phyloP scores from a whole-genome alignment of 2,797 vertebrate genomes.

The Clarias platycephalus region DNA sequence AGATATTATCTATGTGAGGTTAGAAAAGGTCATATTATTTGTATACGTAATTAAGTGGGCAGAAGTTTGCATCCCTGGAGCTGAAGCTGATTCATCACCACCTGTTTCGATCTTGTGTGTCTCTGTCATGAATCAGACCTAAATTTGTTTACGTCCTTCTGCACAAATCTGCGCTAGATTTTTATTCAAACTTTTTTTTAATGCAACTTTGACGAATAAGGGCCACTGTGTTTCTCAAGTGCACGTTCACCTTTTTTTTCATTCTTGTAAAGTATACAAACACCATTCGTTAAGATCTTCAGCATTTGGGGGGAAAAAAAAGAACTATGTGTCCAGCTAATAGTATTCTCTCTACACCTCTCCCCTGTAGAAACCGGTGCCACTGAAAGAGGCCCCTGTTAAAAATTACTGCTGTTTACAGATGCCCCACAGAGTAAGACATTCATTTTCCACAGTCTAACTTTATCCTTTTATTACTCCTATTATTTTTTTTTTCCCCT shows the following conservation, averaged over 20 bases:
- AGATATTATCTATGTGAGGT: background rate
- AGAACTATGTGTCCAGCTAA: slow-evolving; percentile 64
- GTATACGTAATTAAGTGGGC: background rate
- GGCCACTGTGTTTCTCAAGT: slow-evolving; percentile 28
- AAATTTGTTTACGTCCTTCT: background rate
- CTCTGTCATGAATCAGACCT: background rate
- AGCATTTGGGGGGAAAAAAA: slow-evolving; percentile 31
- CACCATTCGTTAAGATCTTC: slow-evolving; percentile 40
- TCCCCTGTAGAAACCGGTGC: slow-evolving; percentile 76
- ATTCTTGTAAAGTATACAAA: slow-evolving; percentile 40
- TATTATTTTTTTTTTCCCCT: slow-evolving; percentile 59
- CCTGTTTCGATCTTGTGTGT: background rate
- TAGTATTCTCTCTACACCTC: slow-evolving; percentile 76
- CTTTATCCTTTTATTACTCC: slow-evolving; percentile 70
- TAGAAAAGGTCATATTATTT: background rate
- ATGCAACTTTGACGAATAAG: slow-evolving; percentile 7
- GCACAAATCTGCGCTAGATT: background rate
- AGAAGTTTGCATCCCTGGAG: background rate
- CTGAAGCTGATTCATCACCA: background rate
- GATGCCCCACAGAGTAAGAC: slow-evolving; percentile 80
- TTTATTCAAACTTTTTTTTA: background rate
- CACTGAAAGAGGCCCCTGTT: slow-evolving; percentile 78
- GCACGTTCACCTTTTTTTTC: slow-evolving; percentile 23
- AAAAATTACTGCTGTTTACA: slow-evolving; percentile 81
- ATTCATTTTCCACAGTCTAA: slow-evolving; percentile 68